Evolutionary conservation across 2,888 invertebrate genomes (phyloP), one percentile per base, ranked within the genome.

Genomic region (Anodontia alba): DNA sequence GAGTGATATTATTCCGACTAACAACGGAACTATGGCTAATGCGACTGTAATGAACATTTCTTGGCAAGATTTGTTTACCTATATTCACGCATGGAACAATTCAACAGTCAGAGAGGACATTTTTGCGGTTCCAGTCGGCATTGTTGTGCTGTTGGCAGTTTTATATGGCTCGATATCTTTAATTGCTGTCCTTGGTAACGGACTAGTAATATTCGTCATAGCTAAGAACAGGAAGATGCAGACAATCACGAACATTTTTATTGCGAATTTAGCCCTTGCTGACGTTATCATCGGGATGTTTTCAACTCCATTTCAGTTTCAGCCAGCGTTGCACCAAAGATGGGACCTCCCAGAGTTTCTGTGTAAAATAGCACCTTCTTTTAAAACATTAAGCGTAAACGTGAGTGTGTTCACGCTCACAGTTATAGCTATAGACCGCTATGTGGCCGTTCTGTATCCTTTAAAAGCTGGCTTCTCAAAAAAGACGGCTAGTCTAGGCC

Each of bases 321-420:
- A 98, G 96, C 97, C 98, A 2, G 98, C 98, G 1, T 95, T 98
- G 67, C 95, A 98, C 15, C 98, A 98, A 94, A 95, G 97, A 87
- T 98, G 98, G 98, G 96, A 97, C 89, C 95, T 98, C 66, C 98
- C 98, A 0, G 95, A 96, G 92, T 97, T 98, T 93, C 97, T 98
- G 96, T 98, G 98, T 93, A 96, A 97, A 0, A 97, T 98, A 93
- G 97, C 98, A 88, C 98, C 98, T 0, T 98, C 97, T 94, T 96
- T 98, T 15, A 97, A 97, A 95, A 96, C 97, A 0, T 95, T 98
- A 23, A 97, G 97, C 87, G 97, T 98, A 0, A 98, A 97, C 92
- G 97, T 98, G n/a, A 97, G 97, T 88, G 97, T 98, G 49, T 97
- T 98, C 92, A 98, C 98, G 0, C 95, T 98, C 31, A 97, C 97